Evolutionary conservation across 2,888 invertebrate genomes (phyloP), one percentile per base, ranked within the genome.

Genomic region (Lapara coniferarum): DNA sequence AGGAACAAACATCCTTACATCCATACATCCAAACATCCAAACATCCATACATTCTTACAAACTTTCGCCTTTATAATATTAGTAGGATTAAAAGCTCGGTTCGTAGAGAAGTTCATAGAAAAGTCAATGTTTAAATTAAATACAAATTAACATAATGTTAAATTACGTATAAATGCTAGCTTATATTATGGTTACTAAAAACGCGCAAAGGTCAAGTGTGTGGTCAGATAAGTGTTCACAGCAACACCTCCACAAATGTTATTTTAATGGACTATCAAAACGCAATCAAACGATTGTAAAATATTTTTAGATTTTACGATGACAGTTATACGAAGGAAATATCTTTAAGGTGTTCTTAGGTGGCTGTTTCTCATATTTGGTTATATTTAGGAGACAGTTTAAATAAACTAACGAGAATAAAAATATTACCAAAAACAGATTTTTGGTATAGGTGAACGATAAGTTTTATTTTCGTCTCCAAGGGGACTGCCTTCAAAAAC

Each of bases 181-280:
- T 59, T 8, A 3, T n/a, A 59, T 10, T 12, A 7, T 49, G 49
- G 49, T 63, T 46, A 46, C 25, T 63, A 63, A 63, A 59, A 63
- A 63, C 19, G 13, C 13, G 49, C 19, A 49, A 49, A 63, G 63
- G 63, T 63, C 63, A 63, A 49, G 46, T 63, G 19, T 46, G 63
- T 49, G 63, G 63, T 49, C 49, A 46, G 16, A 19, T 46, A 63
- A 63, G 63, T 46, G 46, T 63, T 57, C 66, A 71, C 72, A 67
- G 70, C 68, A 55, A 72, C 73, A 69, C 70, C 25, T 49, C 63
- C 63, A 63, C 63, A 63, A 44, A 66, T 72, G 70, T 49, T 63
- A 63, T 71, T 73, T 70, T 52, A 71, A 70, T 66, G 13, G 51
- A 52, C 70, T 55, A 72, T 74, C 69, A 73, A 76, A 72, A 66